Base-by-base conservation (phyloP, 1,140 invertebrate species). In the Drosophila virilis region DNA sequence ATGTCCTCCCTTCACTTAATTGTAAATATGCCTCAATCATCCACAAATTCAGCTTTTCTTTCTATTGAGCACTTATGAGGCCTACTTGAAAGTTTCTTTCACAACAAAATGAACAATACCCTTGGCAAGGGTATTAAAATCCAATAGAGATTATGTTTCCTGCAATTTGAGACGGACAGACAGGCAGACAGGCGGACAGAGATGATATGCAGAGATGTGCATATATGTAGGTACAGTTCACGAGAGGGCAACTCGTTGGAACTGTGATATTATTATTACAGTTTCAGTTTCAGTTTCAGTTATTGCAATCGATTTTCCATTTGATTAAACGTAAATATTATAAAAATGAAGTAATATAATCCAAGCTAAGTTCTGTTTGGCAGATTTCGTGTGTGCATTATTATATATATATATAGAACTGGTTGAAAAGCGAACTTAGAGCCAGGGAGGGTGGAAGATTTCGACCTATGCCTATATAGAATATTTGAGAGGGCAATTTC, bases 301-400 rank as follows among this genome's bases (percentile, higher is more conserved):
- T 91, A 91, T 91, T 78, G 77, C 69, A 80, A 78, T 61, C 79
- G 80, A 83, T 91, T 91, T 91, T 91, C 80, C 88, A 78, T 86
- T 91, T 91, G 88, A 91, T 91, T 88, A 88, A 91, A 91, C 82
- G 88, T 83, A 91, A 91, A 91, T 90, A 91, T 91, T 80, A 82
- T 65, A 80, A 46, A 57, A 42, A 32, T 5, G 13, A 35, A 45
- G 13, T 37, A 35, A 32, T 8, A 46, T 46, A 59, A 59, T 32
- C 57, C 42, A 59, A 59, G 9, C 51, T 5, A 32, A 6, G 15
- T 55, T 35, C 37, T 28, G 6, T 12, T 43, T 13, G 22, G 12
- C 17, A 17, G 13, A 37, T n/a, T 9, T 17, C 17, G 8, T 37
- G 12, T 12, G 32, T 37, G 17, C 17, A 17, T 17, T 17, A 17